Percentiles rank a stretch among this genome's conserved stretches.
Evolutionary conservation across 2,888 invertebrate species (phyloP).

Genomic region (Gortyna flavago): DNA sequence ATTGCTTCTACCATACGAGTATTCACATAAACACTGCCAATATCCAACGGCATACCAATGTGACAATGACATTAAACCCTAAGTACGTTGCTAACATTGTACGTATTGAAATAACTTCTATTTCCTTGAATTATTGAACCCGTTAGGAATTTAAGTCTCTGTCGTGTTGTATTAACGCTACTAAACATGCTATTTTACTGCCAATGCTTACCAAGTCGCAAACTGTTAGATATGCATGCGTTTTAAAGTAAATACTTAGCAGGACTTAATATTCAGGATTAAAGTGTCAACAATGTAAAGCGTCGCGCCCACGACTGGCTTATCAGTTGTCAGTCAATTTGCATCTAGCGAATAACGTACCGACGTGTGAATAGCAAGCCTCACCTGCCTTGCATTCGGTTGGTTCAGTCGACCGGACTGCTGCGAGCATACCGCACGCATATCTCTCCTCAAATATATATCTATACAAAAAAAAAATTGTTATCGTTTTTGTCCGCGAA

Average conservation of each 20-base stretch:
- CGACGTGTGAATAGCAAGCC: conserved; percentile 31
- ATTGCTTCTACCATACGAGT: conserved; percentile 26
- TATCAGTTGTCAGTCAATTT: conserved; percentile 67
- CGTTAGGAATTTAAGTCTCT: conserved; percentile 45
- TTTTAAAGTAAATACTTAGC: conserved; percentile 38
- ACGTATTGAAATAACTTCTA: conserved; percentile 11
- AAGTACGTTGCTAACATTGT: conserved; percentile 22
- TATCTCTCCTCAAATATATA: conserved; percentile 22
- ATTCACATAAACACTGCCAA: conserved; percentile 25
- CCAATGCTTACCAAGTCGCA: conserved; percentile 8
- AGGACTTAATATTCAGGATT: conserved; percentile 46
- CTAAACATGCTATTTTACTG: conserved; percentile 39
- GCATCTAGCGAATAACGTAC: conserved; percentile 58
- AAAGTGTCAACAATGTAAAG: conserved; percentile 51
- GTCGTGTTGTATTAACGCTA: conserved; percentile 17
- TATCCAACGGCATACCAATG: conserved; percentile 35
- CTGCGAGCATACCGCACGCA: conserved; percentile 66
- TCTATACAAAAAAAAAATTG: conserved; percentile 2
- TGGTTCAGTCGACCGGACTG: conserved; percentile 61
- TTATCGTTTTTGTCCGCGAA: neutral
- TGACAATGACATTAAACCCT: conserved; percentile 20
- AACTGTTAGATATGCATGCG: conserved; percentile 28
- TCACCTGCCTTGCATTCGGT: conserved; percentile 30
- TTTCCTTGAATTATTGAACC: conserved; percentile 40
- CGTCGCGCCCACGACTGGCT: conserved; percentile 41